Percentiles rank a stretch among this genome's conserved stretches.
These are phyloP conservation scores for Lycorma delicatula DNA, from an alignment of 1,140 invertebrate genomes.

Conservation along the genomic window DNA sequence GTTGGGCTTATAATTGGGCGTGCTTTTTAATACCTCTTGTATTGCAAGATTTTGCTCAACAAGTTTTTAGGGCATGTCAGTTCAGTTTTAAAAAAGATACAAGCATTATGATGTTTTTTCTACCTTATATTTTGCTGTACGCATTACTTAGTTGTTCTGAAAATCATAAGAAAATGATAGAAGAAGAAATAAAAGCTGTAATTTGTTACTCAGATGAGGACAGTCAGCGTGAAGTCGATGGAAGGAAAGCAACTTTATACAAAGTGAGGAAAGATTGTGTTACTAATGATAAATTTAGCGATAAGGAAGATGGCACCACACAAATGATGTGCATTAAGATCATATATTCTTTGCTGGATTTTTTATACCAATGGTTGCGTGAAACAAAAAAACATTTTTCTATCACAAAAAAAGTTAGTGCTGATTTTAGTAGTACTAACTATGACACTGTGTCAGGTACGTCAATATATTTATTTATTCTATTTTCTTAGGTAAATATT, in stretches of 20 bases:
- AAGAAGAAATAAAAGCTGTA: slow-evolving; percentile 11
- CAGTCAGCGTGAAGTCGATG: too few relatives aligned
- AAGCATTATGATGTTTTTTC: slow-evolving; percentile 56
- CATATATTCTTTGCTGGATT: slow-evolving; percentile 59
- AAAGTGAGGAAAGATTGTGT: too few relatives aligned
- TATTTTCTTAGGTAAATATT: too few relatives aligned
- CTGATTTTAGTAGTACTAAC: too few relatives aligned
- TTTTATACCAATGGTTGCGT: slow-evolving; percentile 59
- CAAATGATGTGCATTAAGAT: slow-evolving; percentile 46
- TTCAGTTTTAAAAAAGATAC: slow-evolving; percentile 60
- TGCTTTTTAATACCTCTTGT: slow-evolving; percentile 48
- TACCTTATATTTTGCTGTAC: slow-evolving; percentile 53
- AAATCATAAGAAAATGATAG: not conserved
- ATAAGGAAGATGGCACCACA: not conserved
- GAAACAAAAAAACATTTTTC: slow-evolving; percentile 40
- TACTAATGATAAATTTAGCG: too few relatives aligned
- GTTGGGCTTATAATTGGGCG: slow-evolving; percentile 65
- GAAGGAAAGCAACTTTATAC: too few relatives aligned
- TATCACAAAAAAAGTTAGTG: too few relatives aligned
- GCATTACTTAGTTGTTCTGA: slow-evolving; percentile 5
- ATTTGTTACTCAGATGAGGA: too few relatives aligned
- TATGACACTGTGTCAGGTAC: too few relatives aligned
- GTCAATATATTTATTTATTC: too few relatives aligned
- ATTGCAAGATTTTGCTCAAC: slow-evolving; percentile 40
- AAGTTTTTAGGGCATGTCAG: slow-evolving; percentile 53